phyloP scores from a whole-genome alignment of 2,888 invertebrate species.

The Chorisops tibialis region DNA sequence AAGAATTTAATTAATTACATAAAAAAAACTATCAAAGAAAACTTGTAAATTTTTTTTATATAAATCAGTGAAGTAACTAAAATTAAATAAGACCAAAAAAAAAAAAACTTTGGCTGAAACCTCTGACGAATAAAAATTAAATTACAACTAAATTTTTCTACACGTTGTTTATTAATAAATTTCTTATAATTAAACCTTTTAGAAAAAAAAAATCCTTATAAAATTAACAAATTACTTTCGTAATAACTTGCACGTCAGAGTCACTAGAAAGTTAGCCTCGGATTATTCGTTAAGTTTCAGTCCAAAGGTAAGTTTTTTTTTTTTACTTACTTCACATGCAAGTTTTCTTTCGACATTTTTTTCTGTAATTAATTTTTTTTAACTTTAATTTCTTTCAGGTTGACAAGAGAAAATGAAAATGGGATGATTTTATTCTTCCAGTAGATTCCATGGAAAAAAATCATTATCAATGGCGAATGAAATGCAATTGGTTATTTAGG shows the following conservation, averaged over 20 bases:
- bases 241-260: not conserved
- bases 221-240: not conserved
- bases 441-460: too few relatives aligned
- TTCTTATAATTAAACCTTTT: too few relatives aligned
- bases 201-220: too few relatives aligned
- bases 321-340: not conserved
- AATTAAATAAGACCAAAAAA: not conserved
- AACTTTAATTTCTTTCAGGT: conserved; percentile 19
- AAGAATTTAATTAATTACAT: conserved; percentile 1
- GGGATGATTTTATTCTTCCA: too few relatives aligned
- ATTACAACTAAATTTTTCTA: not conserved
- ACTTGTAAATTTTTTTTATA: conserved; percentile 11
- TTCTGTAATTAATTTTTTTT: conserved; percentile 21
- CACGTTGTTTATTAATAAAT: too few relatives aligned
- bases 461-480: too few relatives aligned
- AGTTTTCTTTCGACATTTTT: conserved; percentile 17
- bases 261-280: not conserved
- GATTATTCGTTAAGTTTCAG: conserved; percentile 8
- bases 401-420: not conserved
- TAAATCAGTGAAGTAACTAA: conserved; percentile 5
- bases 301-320: conserved; percentile 7
- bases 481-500: too few relatives aligned
- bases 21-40: conserved; percentile 9
- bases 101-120: conserved; percentile 13
- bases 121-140: not conserved